phyloP scores from a whole-genome alignment of 2,797 vertebrate species.

The Silurus aristotelis region DNA sequence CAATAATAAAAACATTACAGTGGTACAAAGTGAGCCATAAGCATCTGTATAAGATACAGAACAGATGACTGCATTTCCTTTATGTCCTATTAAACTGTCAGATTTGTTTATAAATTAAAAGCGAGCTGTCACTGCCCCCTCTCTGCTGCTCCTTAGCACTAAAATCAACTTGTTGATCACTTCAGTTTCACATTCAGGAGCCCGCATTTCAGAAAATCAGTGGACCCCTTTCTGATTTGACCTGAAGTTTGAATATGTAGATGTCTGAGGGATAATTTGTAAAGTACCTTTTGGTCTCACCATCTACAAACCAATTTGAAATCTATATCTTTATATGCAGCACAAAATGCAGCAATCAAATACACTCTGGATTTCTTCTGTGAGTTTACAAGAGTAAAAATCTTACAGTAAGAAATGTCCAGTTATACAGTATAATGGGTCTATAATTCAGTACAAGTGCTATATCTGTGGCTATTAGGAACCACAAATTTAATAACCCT shows the following conservation, averaged over 20 bases:
- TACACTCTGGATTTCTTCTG: neutral
- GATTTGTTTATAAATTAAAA: conserved; percentile 22
- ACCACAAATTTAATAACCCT: neutral
- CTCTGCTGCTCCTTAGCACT: conserved; percentile 7
- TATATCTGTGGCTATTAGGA: neutral
- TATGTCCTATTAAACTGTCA: neutral
- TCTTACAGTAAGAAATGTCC: neutral
- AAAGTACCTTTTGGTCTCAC: neutral
- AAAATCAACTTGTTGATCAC: neutral
- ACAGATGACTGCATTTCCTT: neutral
- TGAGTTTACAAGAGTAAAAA: neutral
- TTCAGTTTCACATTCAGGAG: neutral
- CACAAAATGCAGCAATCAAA: neutral
- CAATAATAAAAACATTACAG: neutral
- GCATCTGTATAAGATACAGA: neutral
- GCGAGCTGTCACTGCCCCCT: conserved; percentile 29
- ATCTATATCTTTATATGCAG: neutral
- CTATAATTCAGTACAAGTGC: neutral
- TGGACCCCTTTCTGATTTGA: neutral
- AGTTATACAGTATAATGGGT: neutral
- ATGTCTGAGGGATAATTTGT: neutral
- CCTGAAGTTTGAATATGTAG: no score
- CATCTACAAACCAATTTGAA: neutral
- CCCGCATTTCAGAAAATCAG: neutral
- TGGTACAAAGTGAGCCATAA: neutral